phyloP scores from a whole-genome alignment of 2,797 vertebrate genomes.

The Pteropus rufus region DNA sequence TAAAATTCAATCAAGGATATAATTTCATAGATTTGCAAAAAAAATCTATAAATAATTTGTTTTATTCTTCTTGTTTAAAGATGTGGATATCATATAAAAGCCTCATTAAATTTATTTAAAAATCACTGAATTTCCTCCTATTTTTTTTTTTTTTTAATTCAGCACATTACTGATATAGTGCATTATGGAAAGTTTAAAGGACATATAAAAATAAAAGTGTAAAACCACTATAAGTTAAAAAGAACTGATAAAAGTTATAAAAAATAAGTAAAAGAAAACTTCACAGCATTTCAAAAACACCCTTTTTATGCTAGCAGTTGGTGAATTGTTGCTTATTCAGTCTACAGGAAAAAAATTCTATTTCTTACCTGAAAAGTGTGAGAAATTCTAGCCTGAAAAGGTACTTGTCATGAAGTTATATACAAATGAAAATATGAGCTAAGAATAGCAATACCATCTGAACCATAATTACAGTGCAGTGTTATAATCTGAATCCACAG shows the following conservation, averaged over 20 bases:
- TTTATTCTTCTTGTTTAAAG: background rate
- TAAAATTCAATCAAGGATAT: background rate
- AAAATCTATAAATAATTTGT: background rate
- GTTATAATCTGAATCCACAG: conserved; percentile 24
- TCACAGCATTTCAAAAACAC: background rate
- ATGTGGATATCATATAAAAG: background rate
- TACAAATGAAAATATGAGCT: conserved; percentile 64
- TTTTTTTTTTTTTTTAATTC: background rate
- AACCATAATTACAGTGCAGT: conserved; percentile 48
- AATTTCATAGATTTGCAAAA: background rate
- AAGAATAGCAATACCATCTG: conserved; percentile 66
- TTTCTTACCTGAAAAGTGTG: conserved; percentile 61
- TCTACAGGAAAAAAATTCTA: conserved; percentile 22
- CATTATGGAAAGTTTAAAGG: background rate
- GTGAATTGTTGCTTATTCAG: conserved; percentile 64
- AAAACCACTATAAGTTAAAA: conserved; percentile 9
- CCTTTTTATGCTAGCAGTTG: conserved; percentile 49
- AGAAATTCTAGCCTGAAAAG: conserved; percentile 61
- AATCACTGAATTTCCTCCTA: background rate
- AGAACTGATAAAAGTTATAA: background rate
- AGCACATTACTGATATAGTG: background rate
- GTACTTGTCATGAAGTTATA: conserved; percentile 68
- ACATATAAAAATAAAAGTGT: background rate
- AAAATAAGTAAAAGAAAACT: background rate
- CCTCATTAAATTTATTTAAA: background rate